Evolutionary conservation across 2,888 invertebrate genomes (phyloP), one percentile per base, ranked within the genome.

Genomic region (Polydrusus pterygomalis): DNA sequence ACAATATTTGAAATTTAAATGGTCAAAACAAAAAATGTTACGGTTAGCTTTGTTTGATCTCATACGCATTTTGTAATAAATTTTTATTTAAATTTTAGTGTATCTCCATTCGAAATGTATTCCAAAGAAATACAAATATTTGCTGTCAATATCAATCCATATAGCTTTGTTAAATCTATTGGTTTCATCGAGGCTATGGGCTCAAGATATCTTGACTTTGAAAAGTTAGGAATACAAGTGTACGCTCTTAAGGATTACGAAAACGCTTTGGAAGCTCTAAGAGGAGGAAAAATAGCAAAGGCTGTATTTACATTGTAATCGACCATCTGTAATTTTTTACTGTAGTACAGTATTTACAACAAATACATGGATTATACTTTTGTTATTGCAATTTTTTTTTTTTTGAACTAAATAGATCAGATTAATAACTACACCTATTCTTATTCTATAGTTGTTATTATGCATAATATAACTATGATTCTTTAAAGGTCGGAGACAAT

Each of bases 121-220:
- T 87, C 89, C 82, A 92, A 92, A 79, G 94, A 94, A 84, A 68
- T 92, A 74, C 91, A 90, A 0, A 87, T 94, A 6, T 87, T 91
- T 45, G 93, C 92, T 0, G 91, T 92, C 0, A 91, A 91, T 79
- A 91, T 93, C 72, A 94, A 94, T 82, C 93, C 93, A 0, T 92
- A 89, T 83, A 90, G 90, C 18, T 93, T 93, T 85, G 90, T 90
- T 0, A 93, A 91, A 80, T 91, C 92, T 0, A 84, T 94, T 10
- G 89, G 90, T 0, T 87, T 92, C 80, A 85, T 93, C 0, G 90
- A 90, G 78, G 91, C 93, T 1, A 90, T 94, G 91, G 91, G 92
- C 0, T 87, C 88, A 79, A 81, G 81, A 75, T 93, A 93, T 80
- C 80, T 93, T 17, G 87, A 90, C 79, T 93, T 90, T 77, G 87